Conservation (phyloP, 37 sponge, comb jelly and placozoan genomes). For the Beroe ovata region DNA sequence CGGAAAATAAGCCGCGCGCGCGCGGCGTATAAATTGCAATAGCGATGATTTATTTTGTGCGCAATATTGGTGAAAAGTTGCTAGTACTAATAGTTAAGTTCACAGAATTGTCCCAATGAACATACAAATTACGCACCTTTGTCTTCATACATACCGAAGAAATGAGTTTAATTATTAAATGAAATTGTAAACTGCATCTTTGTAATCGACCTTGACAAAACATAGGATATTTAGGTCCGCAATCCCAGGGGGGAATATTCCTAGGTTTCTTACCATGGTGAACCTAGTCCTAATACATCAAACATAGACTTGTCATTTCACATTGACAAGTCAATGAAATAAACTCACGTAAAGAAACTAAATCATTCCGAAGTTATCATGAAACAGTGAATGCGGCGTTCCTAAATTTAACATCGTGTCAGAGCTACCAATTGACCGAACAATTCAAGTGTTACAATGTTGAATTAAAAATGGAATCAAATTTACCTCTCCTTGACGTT, state of each 20-base stretch:
- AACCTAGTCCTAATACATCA: too few species aligned
- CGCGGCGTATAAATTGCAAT: not conserved
- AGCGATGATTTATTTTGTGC: too few species aligned
- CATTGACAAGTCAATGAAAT: too few species aligned
- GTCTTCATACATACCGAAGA: slow-evolving; percentile 43
- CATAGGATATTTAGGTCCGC: not conserved
- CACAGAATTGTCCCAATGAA: slow-evolving; percentile 9
- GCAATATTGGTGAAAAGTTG: not conserved
- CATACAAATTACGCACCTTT: slow-evolving; percentile 47
- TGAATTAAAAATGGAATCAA: not conserved
- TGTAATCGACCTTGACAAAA: slow-evolving; percentile 52
- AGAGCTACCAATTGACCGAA: too few species aligned
- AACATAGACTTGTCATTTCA: too few species aligned
- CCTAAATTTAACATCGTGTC: too few species aligned
- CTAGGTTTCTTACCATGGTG: too few species aligned
- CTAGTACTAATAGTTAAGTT: not conserved
- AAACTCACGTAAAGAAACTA: not conserved
- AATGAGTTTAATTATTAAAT: slow-evolving; percentile 23
- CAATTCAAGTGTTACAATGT: not conserved
- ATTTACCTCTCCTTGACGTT: slow-evolving; percentile 79
- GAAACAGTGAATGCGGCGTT: not conserved
- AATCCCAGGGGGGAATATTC: too few species aligned
- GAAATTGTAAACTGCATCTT: slow-evolving; percentile 13
- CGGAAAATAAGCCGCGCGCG: not conserved
- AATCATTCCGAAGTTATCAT: not conserved